Percentiles rank a stretch among this genome's conserved stretches.
Evolutionary conservation across 2,888 invertebrate genomes (phyloP).

Genomic region (Agrochola litura): DNA sequence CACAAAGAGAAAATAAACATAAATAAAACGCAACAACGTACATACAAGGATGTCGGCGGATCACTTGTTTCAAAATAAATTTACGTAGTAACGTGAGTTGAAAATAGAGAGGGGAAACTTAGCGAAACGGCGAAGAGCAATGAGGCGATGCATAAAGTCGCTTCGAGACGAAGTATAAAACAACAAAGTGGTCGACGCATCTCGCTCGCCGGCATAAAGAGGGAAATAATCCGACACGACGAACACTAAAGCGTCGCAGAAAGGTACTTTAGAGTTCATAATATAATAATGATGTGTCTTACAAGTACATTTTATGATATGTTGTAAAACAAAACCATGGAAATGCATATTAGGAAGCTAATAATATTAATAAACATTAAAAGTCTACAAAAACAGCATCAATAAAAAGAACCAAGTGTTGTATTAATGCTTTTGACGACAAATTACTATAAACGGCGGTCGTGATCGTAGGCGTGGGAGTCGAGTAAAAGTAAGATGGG

Average conservation of each 20-base stretch:
- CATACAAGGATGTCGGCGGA: constrained; percentile 71
- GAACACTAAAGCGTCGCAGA: constrained; percentile 77
- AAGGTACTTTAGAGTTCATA: constrained; percentile 84
- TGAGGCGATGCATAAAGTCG: constrained; percentile 89
- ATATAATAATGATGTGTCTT: constrained; percentile 82
- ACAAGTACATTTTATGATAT: constrained; percentile 74
- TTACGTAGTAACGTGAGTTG: constrained; percentile 88
- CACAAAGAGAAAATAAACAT: constrained; percentile 48
- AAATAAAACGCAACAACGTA: constrained; percentile 60
- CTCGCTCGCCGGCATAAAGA: constrained; percentile 83
- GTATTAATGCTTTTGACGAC: constrained; percentile 76
- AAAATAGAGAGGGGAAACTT: constrained; percentile 88
- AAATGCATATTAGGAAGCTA: constrained; percentile 42
- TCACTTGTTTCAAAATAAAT: constrained; percentile 82
- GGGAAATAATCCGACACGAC: constrained; percentile 85
- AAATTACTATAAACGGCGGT: constrained; percentile 82
- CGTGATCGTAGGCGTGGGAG: constrained; percentile 79
- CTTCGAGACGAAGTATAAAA: constrained; percentile 88
- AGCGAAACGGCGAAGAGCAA: constrained; percentile 89
- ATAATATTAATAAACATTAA: constrained; percentile 45
- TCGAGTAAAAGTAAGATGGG: constrained; percentile 79
- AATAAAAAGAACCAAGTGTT: constrained; percentile 72
- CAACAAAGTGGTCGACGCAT: constrained; percentile 90
- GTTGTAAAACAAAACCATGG: constrained; percentile 58
- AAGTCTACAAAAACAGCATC: constrained; percentile 66